phyloP scores from a whole-genome alignment of 2,797 vertebrate species.

The Mareca strepera region DNA sequence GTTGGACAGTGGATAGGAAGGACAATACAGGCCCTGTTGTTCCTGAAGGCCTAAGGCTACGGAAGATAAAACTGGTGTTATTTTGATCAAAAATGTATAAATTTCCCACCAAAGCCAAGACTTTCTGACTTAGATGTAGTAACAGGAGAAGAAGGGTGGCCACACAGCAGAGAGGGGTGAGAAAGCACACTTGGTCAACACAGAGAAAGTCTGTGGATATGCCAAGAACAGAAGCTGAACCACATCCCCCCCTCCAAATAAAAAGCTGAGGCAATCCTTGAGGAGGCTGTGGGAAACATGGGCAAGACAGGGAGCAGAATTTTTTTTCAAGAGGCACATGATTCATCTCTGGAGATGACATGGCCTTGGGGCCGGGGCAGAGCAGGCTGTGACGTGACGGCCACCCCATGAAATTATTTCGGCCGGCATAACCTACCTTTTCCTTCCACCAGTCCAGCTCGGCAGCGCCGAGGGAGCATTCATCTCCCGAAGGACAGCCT shows the following conservation, averaged over 20 bases:
- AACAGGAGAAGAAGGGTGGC: background rate
- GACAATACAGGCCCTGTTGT: background rate
- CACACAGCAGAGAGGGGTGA: background rate
- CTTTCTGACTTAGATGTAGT: background rate
- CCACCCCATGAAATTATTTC: background rate
- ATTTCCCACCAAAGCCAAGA: background rate
- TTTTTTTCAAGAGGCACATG: background rate
- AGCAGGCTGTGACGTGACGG: background rate
- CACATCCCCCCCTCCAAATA: too few relatives aligned
- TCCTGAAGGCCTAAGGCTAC: background rate
- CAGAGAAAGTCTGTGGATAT: background rate
- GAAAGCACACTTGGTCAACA: background rate
- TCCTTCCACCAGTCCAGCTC: background rate
- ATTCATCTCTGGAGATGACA: background rate
- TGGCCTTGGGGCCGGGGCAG: background rate
- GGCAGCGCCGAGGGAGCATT: background rate
- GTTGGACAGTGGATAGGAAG: background rate
- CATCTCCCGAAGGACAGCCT: slow-evolving; percentile 24
- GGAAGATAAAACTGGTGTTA: background rate
- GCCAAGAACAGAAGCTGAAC: background rate
- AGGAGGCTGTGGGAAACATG: background rate
- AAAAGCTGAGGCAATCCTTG: background rate
- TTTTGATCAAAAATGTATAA: background rate
- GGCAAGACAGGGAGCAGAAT: background rate
- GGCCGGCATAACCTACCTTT: background rate